Evolutionary conservation across 2,888 invertebrate genomes (phyloP), one percentile per base, ranked within the genome.

Genomic region (Ischnus inquisitorius): DNA sequence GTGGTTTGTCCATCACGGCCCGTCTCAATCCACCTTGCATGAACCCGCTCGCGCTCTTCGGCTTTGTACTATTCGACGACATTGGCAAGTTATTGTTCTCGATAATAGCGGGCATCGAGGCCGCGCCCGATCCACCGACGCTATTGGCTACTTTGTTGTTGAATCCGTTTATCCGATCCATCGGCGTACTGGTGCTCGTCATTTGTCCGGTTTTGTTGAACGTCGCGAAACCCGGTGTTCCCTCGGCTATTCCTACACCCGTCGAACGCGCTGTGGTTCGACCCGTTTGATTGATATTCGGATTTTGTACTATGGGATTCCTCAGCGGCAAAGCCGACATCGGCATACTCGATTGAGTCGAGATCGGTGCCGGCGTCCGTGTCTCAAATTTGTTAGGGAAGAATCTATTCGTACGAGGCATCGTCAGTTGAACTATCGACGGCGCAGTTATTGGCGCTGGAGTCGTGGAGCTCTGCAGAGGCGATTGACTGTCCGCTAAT

Each of bases 111-210:
- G 90, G 91, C 79, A 88, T 86, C 14, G 89, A 89, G n/a, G 89
- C 88, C 1, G 87, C 77, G 41, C 87, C 89, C 3, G 86, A 84
- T 8, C 68, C 72, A 82, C 87, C 89, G 46, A 85, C 87, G 39
- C 67, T 76, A 65, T 72, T 84, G 14, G 90, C 83, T 57, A 90
- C 60, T 84, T 92, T 92, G 43, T 89, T 92, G 65, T 87, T 88
- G 22, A 91, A 84, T 10, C 89, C 86, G 82, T 91, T 92, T 5
- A 90, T 85, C 57, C 93, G 91, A 79, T 93, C 93, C 86, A 93
- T 77, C n/a, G 93, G 93, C 22, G 93, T 93, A 79, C 93, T 93
- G 2, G 93, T 93, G 75, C 91, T 92, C 2, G 93, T 90, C 68
- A 93, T 93, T 72, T 90, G 91, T 14, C 93, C 92, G 71, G 90